These are phyloP conservation scores for Didymodactylos carnosus DNA, from an alignment of 2,888 invertebrate genomes.

Conservation along the genomic window DNA sequence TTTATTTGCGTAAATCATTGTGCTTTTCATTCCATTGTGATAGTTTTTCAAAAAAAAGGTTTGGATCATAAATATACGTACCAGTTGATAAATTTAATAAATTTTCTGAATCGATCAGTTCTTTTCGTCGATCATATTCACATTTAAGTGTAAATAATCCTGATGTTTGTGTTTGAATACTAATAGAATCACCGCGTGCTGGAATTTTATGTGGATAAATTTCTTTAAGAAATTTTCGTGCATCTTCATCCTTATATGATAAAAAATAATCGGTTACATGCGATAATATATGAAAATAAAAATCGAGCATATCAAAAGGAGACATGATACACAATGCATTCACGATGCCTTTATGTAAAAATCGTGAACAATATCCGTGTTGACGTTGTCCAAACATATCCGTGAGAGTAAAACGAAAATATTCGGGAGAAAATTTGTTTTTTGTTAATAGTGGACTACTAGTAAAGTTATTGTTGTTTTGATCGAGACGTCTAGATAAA, in stretches of 20 bases:
- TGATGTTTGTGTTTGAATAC: not conserved
- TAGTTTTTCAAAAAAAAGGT: too few species aligned
- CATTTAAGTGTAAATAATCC: not conserved
- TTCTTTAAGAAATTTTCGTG: not conserved
- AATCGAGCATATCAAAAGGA: not conserved
- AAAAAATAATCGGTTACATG: not conserved
- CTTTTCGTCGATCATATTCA: not conserved
- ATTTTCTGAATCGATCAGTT: not conserved
- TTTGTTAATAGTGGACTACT: not conserved
- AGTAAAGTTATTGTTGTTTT: not conserved
- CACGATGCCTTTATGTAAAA: not conserved
- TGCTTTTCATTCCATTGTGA: too few species aligned
- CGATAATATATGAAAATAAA: not conserved
- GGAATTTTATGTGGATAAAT: slow-evolving; percentile 10
- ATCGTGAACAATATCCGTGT: slow-evolving; percentile 10
- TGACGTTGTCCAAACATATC: slow-evolving; percentile 1
- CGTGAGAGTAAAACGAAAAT: slow-evolving; percentile 12
- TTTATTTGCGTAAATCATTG: too few species aligned
- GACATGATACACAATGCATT: not conserved
- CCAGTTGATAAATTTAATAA: not conserved
- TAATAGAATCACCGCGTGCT: slow-evolving; percentile 2
- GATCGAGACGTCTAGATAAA: too few species aligned
- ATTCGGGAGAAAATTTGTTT: not conserved
- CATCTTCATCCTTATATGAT: not conserved
- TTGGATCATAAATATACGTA: too few species aligned